phyloP scores from a whole-genome alignment of 92 coral and sea anemone genomes.

The Porites rus region DNA sequence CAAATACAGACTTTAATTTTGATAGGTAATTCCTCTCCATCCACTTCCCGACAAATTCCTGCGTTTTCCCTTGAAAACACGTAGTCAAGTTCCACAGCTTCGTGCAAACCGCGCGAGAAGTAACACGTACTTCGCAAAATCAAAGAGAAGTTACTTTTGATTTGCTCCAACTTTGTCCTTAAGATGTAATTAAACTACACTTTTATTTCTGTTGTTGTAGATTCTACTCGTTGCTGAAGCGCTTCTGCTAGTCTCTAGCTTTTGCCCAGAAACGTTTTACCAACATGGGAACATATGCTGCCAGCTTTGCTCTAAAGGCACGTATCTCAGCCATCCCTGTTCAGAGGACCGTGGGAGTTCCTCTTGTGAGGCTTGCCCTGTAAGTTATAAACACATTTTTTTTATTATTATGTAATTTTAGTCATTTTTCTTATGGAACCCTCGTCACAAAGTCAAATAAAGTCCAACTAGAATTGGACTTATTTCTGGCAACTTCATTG shows the following conservation, averaged over 20 bases:
- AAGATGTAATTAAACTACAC: neutral
- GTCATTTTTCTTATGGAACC: neutral
- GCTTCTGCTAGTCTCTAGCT: neutral
- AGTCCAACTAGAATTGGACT: neutral
- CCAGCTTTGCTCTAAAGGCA: slow-evolving; percentile 4
- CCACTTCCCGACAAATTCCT: no score
- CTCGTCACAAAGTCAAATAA: neutral
- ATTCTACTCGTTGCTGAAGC: neutral
- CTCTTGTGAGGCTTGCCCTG: slow-evolving; percentile 32
- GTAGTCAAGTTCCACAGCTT: no score
- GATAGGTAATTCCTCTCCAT: no score
- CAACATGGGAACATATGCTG: neutral
- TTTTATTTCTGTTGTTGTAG: slow-evolving; percentile 1
- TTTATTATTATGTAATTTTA: neutral
- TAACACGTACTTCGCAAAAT: no score
- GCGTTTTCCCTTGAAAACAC: no score
- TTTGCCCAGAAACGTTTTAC: slow-evolving; percentile 15
- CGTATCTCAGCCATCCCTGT: neutral
- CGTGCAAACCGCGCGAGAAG: no score
- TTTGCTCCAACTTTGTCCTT: neutral
- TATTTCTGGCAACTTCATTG: no score
- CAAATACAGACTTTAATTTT: no score
- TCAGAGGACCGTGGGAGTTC: slow-evolving; percentile 7
- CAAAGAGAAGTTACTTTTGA: no score
- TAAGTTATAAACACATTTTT: neutral